Evolutionary conservation across 2,888 invertebrate genomes (phyloP).

Genomic region (Sympetrum striolatum): DNA sequence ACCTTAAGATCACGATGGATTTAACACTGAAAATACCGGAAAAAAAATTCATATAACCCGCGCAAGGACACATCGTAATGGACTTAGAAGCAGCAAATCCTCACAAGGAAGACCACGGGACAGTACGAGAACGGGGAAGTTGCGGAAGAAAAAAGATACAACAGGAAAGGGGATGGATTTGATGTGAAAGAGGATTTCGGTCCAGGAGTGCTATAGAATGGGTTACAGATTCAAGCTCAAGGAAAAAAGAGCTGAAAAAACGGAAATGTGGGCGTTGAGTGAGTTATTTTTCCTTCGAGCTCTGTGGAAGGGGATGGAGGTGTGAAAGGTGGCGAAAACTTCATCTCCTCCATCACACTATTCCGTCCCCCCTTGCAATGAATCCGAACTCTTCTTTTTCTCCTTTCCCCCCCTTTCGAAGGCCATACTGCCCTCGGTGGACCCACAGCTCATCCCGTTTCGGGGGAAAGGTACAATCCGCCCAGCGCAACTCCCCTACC

Average conservation of each 20-base stretch:
- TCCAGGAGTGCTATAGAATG: slow-evolving; percentile 21
- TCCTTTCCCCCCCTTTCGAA: neutral
- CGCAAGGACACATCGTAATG: too few relatives aligned
- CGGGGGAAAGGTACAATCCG: neutral
- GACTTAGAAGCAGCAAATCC: neutral
- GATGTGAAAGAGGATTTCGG: neutral
- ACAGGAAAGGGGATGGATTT: neutral
- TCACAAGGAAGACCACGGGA: neutral
- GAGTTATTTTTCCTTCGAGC: slow-evolving; percentile 8
- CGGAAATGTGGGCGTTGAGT: neutral
- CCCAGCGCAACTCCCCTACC: neutral
- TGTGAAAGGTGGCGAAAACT: neutral
- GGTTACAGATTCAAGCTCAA: slow-evolving; percentile 16
- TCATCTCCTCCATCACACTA: neutral
- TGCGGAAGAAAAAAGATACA: neutral
- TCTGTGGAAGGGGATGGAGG: neutral
- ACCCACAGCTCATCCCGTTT: neutral
- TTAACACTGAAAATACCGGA: too few relatives aligned
- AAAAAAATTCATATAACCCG: too few relatives aligned
- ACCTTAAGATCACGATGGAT: too few relatives aligned
- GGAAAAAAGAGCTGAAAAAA: neutral
- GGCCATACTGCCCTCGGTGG: neutral
- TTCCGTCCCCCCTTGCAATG: neutral
- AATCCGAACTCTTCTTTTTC: neutral
- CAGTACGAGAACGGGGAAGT: neutral